These are phyloP conservation scores for Phania funesta DNA, from an alignment of 2,888 invertebrate species.

Conservation along the genomic window DNA sequence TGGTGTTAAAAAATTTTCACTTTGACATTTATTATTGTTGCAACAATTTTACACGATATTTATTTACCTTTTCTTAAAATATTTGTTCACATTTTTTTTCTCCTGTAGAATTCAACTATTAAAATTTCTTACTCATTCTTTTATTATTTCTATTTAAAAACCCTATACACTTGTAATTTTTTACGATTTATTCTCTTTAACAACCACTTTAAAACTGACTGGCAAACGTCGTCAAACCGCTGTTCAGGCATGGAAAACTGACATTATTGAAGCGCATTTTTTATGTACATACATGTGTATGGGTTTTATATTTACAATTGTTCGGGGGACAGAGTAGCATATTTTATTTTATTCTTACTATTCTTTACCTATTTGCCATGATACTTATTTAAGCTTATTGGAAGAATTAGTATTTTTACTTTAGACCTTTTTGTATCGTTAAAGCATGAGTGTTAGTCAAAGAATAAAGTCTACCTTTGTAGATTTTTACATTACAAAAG, in stretches of 20 bases:
- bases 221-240: constrained; percentile 54
- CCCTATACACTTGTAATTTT: constrained; percentile 13
- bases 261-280: too few species aligned
- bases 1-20: constrained; percentile 23
- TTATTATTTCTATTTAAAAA: constrained; percentile 14
- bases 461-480: too few species aligned
- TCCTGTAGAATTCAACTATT: neutral
- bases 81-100: neutral
- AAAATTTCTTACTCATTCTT: constrained; percentile 2
- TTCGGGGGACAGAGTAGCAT: too few species aligned
- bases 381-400: too few species aligned
- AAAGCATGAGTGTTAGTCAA: too few species aligned
- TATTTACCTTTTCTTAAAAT: neutral
- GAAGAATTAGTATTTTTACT: too few species aligned
- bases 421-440: too few species aligned
- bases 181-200: constrained; percentile 56
- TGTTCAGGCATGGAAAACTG: too few species aligned
- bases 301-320: too few species aligned
- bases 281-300: constrained; percentile 7
- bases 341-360: too few species aligned
- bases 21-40: constrained; percentile 21
- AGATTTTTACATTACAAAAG: too few species aligned
- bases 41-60: neutral
- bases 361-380: too few species aligned
- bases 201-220: constrained; percentile 57